Evolutionary conservation across 2,797 vertebrate genomes (phyloP).

Genomic region (Hipposideros larvatus): DNA sequence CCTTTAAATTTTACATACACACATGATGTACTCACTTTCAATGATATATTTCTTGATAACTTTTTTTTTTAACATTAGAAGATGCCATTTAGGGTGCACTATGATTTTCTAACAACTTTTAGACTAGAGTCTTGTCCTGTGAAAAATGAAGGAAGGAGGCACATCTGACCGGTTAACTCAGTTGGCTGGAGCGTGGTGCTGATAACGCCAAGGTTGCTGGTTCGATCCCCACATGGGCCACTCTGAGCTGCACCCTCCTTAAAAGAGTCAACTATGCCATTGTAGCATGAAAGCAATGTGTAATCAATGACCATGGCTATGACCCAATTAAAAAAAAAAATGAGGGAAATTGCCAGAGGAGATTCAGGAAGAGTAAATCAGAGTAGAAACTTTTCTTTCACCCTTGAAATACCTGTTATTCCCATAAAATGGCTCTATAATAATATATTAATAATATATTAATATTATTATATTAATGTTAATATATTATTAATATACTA

Average conservation of each 20-base stretch:
- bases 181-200: too few relatives aligned
- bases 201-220: too few relatives aligned
- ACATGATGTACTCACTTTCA: neutral
- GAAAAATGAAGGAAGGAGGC: conserved; percentile 25
- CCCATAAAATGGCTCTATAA: neutral
- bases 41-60: neutral
- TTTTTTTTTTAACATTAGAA: neutral
- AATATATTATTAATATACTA: too few relatives aligned
- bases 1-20: neutral
- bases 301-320: too few relatives aligned
- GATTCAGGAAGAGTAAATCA: conserved; percentile 40
- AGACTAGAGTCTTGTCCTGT: conserved; percentile 19
- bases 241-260: too few relatives aligned
- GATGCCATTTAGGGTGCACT: neutral
- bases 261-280: too few relatives aligned
- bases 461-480: too few relatives aligned
- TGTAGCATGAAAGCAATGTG: too few relatives aligned
- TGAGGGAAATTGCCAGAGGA: conserved; percentile 23
- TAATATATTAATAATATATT: neutral
- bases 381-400: conserved; percentile 44
- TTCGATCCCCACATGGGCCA: too few relatives aligned
- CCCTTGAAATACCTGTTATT: conserved; percentile 55
- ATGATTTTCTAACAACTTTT: neutral
- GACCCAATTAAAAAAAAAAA: conserved; percentile 45
- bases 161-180: too few relatives aligned